Evolutionary conservation across 1,140 invertebrate genomes (phyloP).

Genomic region (Diorhabda sublineata): DNA sequence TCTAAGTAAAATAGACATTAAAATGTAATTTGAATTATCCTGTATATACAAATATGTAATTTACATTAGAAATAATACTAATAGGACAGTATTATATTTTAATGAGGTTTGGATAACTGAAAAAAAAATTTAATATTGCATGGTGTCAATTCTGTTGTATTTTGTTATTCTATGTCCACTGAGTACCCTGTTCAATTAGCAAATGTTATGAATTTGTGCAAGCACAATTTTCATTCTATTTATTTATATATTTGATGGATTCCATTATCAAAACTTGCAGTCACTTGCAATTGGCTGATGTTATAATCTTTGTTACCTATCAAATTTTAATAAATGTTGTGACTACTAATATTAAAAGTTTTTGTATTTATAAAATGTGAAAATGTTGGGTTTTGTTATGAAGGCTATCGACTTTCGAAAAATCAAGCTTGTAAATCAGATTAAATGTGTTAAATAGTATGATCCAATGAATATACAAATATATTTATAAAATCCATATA

Average conservation of each 20-base stretch:
- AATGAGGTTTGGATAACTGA: slow-evolving; percentile 13
- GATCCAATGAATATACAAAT: slow-evolving; percentile 11
- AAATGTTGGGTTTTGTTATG: no score
- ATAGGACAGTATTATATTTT: slow-evolving; percentile 28
- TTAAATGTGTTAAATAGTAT: slow-evolving; percentile 2
- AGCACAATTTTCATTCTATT: slow-evolving; percentile 5
- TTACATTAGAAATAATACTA: slow-evolving; percentile 12
- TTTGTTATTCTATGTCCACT: slow-evolving; percentile 12
- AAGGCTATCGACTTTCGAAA: no score
- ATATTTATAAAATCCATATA: slow-evolving; percentile 1
- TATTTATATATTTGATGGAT: slow-evolving; percentile 14
- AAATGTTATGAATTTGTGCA: slow-evolving; percentile 20
- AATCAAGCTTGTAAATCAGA: no score
- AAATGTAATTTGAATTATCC: neutral
- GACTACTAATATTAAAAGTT: no score
- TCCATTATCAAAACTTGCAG: neutral
- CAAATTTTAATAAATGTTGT: no score
- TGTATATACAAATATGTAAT: slow-evolving; percentile 9
- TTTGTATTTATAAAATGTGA: no score
- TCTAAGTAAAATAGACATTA: neutral
- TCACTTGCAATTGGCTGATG: no score
- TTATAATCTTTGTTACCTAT: no score
- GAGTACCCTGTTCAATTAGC: slow-evolving; percentile 15
- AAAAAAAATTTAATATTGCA: slow-evolving; percentile 12
- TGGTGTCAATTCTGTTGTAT: slow-evolving; percentile 15